Evolutionary conservation across 2,113 vertebrate genomes (phyloP).

Genomic region (Otis tarda): DNA sequence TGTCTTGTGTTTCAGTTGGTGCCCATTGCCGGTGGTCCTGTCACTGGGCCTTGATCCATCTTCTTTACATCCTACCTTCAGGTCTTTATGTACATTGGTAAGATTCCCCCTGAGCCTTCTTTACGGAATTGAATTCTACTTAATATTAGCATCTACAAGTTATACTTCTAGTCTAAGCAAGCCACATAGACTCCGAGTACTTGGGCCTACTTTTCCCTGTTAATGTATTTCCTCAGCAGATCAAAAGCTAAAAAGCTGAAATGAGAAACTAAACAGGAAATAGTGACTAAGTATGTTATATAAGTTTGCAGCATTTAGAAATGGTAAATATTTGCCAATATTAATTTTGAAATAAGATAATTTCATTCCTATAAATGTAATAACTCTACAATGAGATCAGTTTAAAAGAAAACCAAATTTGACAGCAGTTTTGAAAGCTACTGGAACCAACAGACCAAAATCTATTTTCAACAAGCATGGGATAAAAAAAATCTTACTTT

Average conservation of each 20-base stretch:
- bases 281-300: neutral
- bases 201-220: neutral
- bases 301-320: neutral
- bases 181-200: neutral
- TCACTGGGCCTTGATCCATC: neutral
- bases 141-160: neutral
- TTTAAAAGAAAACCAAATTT: neutral
- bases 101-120: neutral
- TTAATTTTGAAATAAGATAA: neutral
- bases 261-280: neutral
- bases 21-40: neutral
- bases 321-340: neutral
- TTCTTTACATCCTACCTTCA: neutral
- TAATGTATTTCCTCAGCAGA: neutral
- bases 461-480: neutral
- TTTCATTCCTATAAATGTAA: neutral
- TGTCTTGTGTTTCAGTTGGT: neutral
- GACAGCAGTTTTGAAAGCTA: neutral
- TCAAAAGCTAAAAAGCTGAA: neutral
- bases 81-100: neutral
- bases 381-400: neutral
- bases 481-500: neutral
- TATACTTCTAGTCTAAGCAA: neutral
- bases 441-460: neutral
- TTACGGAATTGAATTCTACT: neutral